Conservation (phyloP, 2,888 invertebrate species). For the Melanostoma scalare region DNA sequence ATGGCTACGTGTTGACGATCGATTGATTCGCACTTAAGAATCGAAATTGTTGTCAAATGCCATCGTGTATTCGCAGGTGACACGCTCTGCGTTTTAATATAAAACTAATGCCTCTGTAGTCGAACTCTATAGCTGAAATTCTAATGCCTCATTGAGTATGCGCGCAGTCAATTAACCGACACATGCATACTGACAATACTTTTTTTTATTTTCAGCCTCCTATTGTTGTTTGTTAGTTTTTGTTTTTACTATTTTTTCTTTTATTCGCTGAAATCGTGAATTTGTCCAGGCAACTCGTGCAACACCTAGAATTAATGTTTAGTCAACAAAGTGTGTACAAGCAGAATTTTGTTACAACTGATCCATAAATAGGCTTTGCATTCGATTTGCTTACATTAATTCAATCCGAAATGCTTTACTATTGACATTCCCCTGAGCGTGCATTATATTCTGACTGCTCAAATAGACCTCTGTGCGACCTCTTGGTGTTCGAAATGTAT, state of each 20-base stretch:
- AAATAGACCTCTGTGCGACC: no score
- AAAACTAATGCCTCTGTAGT: constrained; percentile 25
- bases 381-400: constrained; percentile 72
- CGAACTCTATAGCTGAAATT: constrained; percentile 2
- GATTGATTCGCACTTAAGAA: constrained; percentile 73
- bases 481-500: no score
- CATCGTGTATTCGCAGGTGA: constrained; percentile 70
- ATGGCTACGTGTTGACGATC: constrained; percentile 69
- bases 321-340: constrained; percentile 62
- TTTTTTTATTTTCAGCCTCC: constrained; percentile 51
- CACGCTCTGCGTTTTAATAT: constrained; percentile 69
- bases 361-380: constrained; percentile 53
- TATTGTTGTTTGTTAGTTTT: neutral
- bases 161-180: constrained; percentile 71
- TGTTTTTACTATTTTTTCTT: neutral
- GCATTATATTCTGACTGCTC: constrained; percentile 8
- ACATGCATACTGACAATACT: constrained; percentile 53
- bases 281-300: constrained; percentile 27
- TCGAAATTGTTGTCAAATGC: constrained; percentile 72
- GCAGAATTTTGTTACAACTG: constrained; percentile 53
- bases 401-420: constrained; percentile 36
- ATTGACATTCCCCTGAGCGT: constrained; percentile 45
- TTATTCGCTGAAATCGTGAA: constrained; percentile 35
- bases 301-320: constrained; percentile 65
- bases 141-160: constrained; percentile 67